Evolutionary conservation across 2,797 vertebrate genomes (phyloP).

Genomic region (Tauraco hartlaubi): DNA sequence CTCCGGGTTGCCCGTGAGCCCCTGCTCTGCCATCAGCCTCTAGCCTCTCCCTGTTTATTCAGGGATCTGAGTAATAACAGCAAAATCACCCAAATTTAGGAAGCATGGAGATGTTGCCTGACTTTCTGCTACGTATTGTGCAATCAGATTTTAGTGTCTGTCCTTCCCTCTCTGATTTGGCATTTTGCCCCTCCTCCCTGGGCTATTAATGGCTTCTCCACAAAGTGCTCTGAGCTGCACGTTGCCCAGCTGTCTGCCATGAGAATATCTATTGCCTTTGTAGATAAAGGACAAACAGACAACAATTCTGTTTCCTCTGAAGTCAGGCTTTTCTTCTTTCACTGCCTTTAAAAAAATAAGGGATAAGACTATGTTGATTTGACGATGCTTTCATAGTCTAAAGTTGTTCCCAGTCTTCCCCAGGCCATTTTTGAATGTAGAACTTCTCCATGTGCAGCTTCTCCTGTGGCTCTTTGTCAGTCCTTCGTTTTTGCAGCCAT

Average conservation of each 20-base stretch:
- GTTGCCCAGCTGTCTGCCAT: neutral
- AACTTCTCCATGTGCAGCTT: fast-evolving
- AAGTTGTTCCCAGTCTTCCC: neutral
- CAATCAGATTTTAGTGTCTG: neutral
- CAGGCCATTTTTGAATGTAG: neutral
- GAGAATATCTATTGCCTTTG: neutral
- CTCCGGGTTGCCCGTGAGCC: too few relatives aligned
- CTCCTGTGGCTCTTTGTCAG: neutral
- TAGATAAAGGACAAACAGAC: neutral
- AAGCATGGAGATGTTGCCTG: neutral
- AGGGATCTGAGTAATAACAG: neutral
- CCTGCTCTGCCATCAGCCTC: too few relatives aligned
- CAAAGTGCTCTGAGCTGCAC: neutral
- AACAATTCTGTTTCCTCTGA: neutral
- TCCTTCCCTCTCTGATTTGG: neutral
- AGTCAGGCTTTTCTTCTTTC: neutral
- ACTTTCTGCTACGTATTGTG: neutral
- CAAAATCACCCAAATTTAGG: too few relatives aligned
- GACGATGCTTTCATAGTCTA: fast-evolving
- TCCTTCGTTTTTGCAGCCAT: neutral
- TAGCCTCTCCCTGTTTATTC: neutral
- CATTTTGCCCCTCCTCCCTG: neutral
- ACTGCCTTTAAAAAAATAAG: neutral
- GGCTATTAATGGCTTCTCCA: neutral
- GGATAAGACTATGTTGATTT: neutral